Conservation (phyloP, 2,113 vertebrate genomes). For the Perccottus glenii region DNA sequence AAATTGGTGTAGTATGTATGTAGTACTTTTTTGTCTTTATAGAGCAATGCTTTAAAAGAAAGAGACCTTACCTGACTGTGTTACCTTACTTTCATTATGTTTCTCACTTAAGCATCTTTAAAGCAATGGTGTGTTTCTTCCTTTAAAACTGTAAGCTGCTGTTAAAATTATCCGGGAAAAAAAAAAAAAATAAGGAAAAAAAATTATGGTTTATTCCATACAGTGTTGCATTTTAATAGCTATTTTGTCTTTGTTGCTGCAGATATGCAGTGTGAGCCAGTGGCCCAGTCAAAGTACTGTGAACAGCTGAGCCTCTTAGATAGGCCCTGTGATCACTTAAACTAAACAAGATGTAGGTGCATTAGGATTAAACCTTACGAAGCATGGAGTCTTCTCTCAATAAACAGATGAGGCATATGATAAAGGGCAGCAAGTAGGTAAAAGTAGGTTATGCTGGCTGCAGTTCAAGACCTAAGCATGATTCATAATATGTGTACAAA, state of each 20-base stretch:
- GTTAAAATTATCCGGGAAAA: not conserved
- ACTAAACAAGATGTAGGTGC: conserved; percentile 71
- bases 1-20: not conserved
- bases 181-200: no score
- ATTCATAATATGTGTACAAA: not conserved
- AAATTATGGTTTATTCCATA: not conserved
- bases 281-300: conserved; percentile 15
- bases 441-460: conserved; percentile 8
- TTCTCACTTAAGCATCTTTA: conserved; percentile 16
- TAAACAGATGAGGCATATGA: conserved; percentile 61
- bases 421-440: conserved; percentile 63
- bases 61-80: conserved; percentile 51
- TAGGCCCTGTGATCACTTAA: conserved; percentile 55
- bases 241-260: not conserved
- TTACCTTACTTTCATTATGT: conserved; percentile 30
- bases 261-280: conserved; percentile 4
- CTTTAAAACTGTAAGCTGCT: not conserved
- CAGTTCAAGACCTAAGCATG: not conserved
- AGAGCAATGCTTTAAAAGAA: no score
- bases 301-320: conserved; percentile 20
- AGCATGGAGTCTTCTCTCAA: conserved; percentile 40
- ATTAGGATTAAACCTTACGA: conserved; percentile 78
- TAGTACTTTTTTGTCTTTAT: not conserved
- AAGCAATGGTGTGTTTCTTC: not conserved
- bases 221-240: conserved; percentile 6